phyloP scores from a whole-genome alignment of 2,888 invertebrate species.

The Cantharis rufa region DNA sequence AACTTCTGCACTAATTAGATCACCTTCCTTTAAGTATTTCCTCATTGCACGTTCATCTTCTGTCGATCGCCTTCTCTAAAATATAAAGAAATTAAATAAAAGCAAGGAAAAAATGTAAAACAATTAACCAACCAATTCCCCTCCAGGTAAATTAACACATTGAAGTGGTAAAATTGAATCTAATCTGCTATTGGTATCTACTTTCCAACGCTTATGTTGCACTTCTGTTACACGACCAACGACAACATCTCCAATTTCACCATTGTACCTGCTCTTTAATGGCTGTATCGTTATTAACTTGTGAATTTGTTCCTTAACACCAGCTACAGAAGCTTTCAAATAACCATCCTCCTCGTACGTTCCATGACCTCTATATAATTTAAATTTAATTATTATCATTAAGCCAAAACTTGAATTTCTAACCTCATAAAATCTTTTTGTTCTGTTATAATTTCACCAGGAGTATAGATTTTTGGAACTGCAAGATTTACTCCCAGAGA shows the following conservation, averaged over 20 bases:
- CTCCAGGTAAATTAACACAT: constrained; percentile 96
- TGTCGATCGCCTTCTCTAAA: constrained; percentile 80
- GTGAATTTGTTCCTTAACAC: constrained; percentile 91
- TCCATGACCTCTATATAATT: constrained; percentile 83
- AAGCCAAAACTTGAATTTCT: constrained; percentile 25
- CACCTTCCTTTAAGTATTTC: constrained; percentile 90
- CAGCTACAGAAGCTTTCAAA: constrained; percentile 91
- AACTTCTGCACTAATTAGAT: constrained; percentile 97
- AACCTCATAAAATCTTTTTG: constrained; percentile 86
- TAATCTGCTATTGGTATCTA: constrained; percentile 88
- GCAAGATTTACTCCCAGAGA: constrained; percentile 61
- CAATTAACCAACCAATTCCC: constrained; percentile 74
- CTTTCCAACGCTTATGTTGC: constrained; percentile 92
- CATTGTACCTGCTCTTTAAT: constrained; percentile 86
- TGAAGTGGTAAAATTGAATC: constrained; percentile 87
- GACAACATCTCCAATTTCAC: constrained; percentile 96
- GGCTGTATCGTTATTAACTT: constrained; percentile 91
- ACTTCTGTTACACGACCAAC: constrained; percentile 94
- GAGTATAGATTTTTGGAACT: constrained; percentile 74
- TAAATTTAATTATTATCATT: neutral
- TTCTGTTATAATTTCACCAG: constrained; percentile 84
- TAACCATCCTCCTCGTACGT: constrained; percentile 86
- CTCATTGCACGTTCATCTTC: constrained; percentile 99
- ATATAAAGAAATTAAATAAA: constrained; percentile 19
- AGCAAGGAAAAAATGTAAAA: neutral